These are phyloP conservation scores for Sebastes schlegelii DNA, from an alignment of 2,113 vertebrate species.

Conservation along the genomic window DNA sequence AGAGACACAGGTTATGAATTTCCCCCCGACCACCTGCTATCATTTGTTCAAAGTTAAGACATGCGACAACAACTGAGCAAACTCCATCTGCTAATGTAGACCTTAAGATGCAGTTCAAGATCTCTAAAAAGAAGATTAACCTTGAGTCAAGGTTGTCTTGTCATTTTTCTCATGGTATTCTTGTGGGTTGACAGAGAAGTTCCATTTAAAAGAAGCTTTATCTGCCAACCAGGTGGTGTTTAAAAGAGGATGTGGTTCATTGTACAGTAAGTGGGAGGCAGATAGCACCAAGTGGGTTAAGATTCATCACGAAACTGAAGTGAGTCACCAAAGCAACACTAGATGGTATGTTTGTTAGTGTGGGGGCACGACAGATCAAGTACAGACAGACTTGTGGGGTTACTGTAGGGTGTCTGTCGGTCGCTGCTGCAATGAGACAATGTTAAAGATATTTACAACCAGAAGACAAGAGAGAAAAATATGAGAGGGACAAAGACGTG, in stretches of 20 bases:
- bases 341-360: background rate
- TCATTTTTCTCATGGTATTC: background rate
- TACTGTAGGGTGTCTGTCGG: background rate
- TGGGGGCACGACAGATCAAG: background rate
- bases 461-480: background rate
- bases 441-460: conserved; percentile 1
- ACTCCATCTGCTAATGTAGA: background rate
- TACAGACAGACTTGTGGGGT: background rate
- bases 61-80: too few species aligned
- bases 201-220: background rate
- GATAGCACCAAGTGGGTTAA: background rate
- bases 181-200: background rate
- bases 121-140: background rate
- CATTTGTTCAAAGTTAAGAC: background rate
- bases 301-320: background rate
- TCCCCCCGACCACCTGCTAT: background rate
- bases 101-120: background rate
- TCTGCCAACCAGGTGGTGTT: background rate
- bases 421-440: conserved; percentile 10
- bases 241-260: conserved; percentile 5
- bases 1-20: background rate
- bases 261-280: background rate
- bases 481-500: background rate
- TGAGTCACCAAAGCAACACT: conserved; percentile 45
- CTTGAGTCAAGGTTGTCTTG: background rate